Conservation (phyloP, 2,888 invertebrate species). For the Scaptomyza caliginosa region DNA sequence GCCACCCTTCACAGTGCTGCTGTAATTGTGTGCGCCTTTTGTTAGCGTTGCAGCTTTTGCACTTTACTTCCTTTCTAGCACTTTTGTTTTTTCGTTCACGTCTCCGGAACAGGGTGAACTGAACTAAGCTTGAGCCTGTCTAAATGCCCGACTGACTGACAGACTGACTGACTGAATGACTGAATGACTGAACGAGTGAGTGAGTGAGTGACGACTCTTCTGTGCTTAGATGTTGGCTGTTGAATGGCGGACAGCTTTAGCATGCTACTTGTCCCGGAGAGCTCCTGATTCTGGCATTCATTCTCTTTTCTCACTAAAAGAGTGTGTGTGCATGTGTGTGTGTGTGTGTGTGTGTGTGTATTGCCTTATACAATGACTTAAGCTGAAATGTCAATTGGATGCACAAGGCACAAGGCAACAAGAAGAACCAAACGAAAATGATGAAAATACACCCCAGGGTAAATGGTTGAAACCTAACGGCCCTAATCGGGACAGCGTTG, state of each 20-base stretch:
- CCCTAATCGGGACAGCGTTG: constrained; percentile 11
- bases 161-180: constrained; percentile 11
- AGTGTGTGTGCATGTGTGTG: constrained; percentile 10
- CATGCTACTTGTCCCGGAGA: constrained; percentile 52
- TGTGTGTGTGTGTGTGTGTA: constrained; percentile 42
- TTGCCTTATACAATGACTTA: constrained; percentile 73
- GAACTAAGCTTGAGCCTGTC: constrained; percentile 13
- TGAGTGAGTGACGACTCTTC: constrained; percentile 1
- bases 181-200: constrained; percentile 5
- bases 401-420: constrained; percentile 26
- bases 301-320: constrained; percentile 18
- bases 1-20: constrained; percentile 18
- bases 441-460: constrained; percentile 73
- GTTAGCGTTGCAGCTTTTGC: constrained; percentile 73
- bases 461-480: constrained; percentile 61
- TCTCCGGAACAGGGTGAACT: constrained; percentile 33
- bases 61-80: constrained; percentile 73
- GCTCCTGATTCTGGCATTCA: constrained; percentile 37
- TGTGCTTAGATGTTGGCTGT: constrained; percentile 35
- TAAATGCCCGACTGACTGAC: background rate
- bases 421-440: constrained; percentile 52
- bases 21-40: constrained; percentile 72
- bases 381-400: constrained; percentile 79
- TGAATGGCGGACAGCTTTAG: constrained; percentile 68
- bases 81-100: constrained; percentile 59